A percentile compares a stretch with the other conserved stretches of the same genome.
Evolutionary conservation across 2,888 invertebrate genomes (phyloP).

Genomic region (Acronicta leporina): DNA sequence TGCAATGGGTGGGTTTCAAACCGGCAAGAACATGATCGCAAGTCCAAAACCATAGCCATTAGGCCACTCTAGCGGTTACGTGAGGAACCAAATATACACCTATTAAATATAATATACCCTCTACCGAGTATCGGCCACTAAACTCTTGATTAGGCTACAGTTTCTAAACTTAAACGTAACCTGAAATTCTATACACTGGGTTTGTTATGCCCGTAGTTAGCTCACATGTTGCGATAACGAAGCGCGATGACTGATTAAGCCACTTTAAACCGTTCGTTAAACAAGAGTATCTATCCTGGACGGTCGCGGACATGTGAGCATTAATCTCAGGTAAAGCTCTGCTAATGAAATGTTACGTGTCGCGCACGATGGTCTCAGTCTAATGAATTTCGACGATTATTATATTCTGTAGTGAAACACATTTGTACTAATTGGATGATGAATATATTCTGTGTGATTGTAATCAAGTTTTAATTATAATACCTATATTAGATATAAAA

Average conservation of each 20-base stretch:
- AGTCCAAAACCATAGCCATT: no score
- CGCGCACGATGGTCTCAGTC: neutral
- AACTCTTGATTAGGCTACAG: neutral
- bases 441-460: no score
- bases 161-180: neutral
- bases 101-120: no score
- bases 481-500: no score
- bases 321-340: neutral
- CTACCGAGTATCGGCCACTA: no score
- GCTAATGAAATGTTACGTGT: neutral
- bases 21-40: no score
- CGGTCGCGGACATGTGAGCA: neutral
- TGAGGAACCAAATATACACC: no score
- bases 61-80: no score
- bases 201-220: neutral
- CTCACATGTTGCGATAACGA: neutral
- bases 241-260: neutral
- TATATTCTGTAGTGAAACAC: neutral
- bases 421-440: no score
- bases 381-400: neutral
- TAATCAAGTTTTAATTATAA: no score
- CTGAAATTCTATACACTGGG: neutral
- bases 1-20: no score
- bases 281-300: neutral
- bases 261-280: constrained; percentile 1